Percentiles rank a stretch among this genome's conserved stretches.
phyloP scores from a whole-genome alignment of 2,113 vertebrate genomes.

The Fukomys damarensis region DNA sequence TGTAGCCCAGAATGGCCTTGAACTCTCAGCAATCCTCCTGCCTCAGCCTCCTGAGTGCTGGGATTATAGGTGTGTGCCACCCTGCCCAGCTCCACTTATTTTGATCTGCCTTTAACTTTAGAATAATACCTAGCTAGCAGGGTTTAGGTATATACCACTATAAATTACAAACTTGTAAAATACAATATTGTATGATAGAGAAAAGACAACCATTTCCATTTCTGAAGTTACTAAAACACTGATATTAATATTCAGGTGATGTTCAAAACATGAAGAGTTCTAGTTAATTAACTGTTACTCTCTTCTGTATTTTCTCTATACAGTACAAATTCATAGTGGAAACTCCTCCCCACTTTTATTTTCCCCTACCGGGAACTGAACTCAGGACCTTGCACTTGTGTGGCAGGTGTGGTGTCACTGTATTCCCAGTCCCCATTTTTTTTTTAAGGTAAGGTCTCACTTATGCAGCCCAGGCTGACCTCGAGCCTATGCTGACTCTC shows the following conservation, averaged over 20 bases:
- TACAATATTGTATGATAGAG: not conserved
- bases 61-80: too few species aligned
- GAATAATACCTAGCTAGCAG: not conserved
- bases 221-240: conserved; percentile 6
- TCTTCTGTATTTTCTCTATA: not conserved
- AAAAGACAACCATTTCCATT: not conserved
- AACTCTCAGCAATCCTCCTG: too few species aligned
- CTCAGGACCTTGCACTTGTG: too few species aligned
- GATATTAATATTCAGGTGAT: not conserved
- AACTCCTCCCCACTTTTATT: not conserved
- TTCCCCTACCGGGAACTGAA: too few species aligned
- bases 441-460: not conserved
- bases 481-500: not conserved
- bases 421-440: too few species aligned
- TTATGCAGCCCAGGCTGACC: not conserved
- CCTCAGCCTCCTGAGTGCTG: too few species aligned
- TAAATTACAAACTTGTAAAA: not conserved
- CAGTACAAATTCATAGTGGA: not conserved
- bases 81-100: not conserved
- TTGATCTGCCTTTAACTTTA: conserved; percentile 3
- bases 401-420: too few species aligned
- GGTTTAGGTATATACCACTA: not conserved
- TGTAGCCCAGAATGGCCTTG: too few species aligned
- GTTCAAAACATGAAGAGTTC: conserved; percentile 1
- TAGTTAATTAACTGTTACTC: not conserved